Evolutionary conservation across 2,113 vertebrate species (phyloP).

Genomic region (Ceratotherium simum): DNA sequence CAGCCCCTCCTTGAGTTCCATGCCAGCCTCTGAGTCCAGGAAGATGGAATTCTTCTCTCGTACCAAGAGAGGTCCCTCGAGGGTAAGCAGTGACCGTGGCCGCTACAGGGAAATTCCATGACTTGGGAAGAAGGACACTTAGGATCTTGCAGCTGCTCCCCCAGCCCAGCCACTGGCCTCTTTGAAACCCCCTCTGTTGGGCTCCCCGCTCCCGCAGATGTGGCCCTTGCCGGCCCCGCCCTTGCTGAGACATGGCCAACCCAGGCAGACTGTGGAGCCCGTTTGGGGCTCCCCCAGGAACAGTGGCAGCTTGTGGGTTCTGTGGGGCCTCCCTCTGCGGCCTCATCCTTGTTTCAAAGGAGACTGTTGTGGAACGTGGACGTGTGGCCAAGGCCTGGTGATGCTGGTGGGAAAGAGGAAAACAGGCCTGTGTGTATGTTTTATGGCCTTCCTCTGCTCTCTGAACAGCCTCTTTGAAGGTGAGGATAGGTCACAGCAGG

Average conservation of each 20-base stretch:
- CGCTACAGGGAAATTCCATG: background rate
- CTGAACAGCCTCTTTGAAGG: constrained; percentile 66
- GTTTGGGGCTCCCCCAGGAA: background rate
- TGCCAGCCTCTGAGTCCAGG: background rate
- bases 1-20: background rate
- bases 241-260: background rate
- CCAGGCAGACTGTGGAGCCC: background rate
- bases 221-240: background rate
- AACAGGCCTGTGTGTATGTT: background rate
- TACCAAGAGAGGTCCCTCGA: constrained; percentile 69
- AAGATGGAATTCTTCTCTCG: constrained; percentile 47
- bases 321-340: background rate
- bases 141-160: background rate
- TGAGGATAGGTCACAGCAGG: background rate
- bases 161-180: background rate
- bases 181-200: background rate
- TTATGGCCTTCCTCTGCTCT: background rate
- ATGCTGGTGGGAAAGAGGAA: background rate
- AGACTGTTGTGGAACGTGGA: constrained; percentile 10
- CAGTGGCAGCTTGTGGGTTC: background rate
- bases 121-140: background rate
- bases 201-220: background rate
- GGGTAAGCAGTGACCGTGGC: background rate
- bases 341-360: constrained; percentile 21
- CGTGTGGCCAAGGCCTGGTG: background rate